These are phyloP conservation scores for Erynnis tages DNA, from an alignment of 2,888 invertebrate genomes.

Conservation along the genomic window DNA sequence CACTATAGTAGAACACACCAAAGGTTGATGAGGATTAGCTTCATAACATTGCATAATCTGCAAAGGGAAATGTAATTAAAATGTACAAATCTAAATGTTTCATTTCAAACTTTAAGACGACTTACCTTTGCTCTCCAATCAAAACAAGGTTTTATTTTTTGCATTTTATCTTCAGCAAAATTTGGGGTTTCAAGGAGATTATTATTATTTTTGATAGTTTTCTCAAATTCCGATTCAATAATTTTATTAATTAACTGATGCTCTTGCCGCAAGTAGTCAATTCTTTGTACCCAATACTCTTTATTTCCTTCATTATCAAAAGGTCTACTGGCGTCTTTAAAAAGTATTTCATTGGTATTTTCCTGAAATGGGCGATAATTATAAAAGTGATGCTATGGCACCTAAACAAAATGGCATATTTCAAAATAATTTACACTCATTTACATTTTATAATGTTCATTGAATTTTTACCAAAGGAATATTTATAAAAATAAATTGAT, in stretches of 20 bases:
- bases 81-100: neutral
- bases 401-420: too few relatives aligned
- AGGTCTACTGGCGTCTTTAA: conserved; percentile 42
- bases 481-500: too few relatives aligned
- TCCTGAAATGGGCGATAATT: conserved; percentile 41
- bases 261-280: conserved; percentile 64
- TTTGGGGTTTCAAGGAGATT: conserved; percentile 49
- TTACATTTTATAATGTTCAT: too few relatives aligned
- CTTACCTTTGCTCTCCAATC: conserved; percentile 64
- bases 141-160: conserved; percentile 64
- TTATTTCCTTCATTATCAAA: conserved; percentile 43
- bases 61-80: conserved; percentile 33
- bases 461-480: too few relatives aligned
- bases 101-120: neutral
- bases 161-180: conserved; percentile 51
- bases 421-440: too few relatives aligned
- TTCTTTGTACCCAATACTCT: conserved; percentile 66
- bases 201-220: conserved; percentile 55
- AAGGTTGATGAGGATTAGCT: conserved; percentile 65
- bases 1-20: conserved; percentile 63
- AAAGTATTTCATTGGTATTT: conserved; percentile 42
- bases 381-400: neutral
- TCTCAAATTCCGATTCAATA: conserved; percentile 65
- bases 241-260: conserved; percentile 68
- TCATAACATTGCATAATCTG: conserved; percentile 72